phyloP scores from a whole-genome alignment of 2,888 invertebrate species.

The Macaria notata region DNA sequence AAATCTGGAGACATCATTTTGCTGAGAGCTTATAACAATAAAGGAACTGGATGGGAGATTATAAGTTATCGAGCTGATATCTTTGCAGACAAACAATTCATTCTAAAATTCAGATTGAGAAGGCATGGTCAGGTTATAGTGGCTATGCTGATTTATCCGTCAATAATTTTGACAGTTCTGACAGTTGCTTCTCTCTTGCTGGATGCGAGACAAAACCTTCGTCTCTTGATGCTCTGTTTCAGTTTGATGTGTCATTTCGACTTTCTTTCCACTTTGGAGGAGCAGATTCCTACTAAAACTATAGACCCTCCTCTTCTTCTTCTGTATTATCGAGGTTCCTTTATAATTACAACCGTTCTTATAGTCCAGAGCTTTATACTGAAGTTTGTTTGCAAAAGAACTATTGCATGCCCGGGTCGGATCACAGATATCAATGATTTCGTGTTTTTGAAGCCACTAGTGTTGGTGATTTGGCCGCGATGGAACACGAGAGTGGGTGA shows the following conservation, averaged over 20 bases:
- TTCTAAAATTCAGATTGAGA: constrained; percentile 45
- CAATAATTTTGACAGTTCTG: constrained; percentile 39
- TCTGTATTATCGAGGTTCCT: constrained; percentile 45
- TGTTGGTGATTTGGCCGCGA: constrained; percentile 38
- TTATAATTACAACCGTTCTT: constrained; percentile 38
- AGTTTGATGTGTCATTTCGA: constrained; percentile 46
- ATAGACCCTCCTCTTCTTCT: constrained; percentile 44
- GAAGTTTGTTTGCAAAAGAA: constrained; percentile 32
- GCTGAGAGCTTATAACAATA: constrained; percentile 33
- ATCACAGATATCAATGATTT: constrained; percentile 38
- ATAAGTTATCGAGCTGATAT: constrained; percentile 38
- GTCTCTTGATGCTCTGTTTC: constrained; percentile 43
- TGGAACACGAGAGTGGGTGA: constrained; percentile 33
- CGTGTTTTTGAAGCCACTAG: constrained; percentile 34
- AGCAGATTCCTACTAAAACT: constrained; percentile 41
- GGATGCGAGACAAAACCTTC: constrained; percentile 36
- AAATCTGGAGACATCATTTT: constrained; percentile 28
- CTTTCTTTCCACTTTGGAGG: constrained; percentile 37
- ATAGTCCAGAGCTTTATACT: constrained; percentile 41
- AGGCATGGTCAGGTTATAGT: constrained; percentile 46
- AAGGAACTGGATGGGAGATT: constrained; percentile 51
- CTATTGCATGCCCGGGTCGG: constrained; percentile 30
- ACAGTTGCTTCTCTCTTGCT: constrained; percentile 41
- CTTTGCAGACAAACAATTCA: constrained; percentile 34
- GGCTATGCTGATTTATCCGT: constrained; percentile 46